These are phyloP conservation scores for Chamaea fasciata DNA, from an alignment of 2,113 vertebrate genomes.

Conservation along the genomic window DNA sequence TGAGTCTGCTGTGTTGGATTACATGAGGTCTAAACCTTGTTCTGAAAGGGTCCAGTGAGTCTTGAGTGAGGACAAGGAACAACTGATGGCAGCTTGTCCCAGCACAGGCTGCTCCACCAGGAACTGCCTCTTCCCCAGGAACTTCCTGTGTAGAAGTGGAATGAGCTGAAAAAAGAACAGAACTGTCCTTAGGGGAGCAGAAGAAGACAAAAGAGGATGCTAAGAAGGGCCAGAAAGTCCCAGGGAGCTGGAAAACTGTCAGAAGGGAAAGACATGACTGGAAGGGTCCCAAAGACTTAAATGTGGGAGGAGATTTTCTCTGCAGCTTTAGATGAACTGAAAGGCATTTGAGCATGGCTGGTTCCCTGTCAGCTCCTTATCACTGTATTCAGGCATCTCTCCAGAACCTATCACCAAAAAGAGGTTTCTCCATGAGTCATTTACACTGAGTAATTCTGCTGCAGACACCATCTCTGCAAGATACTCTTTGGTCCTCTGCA, in stretches of 20 bases:
- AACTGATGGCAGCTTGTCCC: not conserved
- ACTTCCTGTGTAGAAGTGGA: not conserved
- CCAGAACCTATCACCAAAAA: not conserved
- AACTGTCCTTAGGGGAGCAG: not conserved
- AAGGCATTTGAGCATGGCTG: not conserved
- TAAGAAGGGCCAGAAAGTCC: not conserved
- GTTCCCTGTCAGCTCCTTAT: conserved; percentile 11
- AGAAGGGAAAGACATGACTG: not conserved
- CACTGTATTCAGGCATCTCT: not conserved
- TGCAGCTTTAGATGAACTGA: not conserved
- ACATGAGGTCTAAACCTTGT: not conserved
- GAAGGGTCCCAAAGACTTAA: not conserved
- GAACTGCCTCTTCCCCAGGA: not conserved
- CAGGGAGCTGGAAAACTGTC: not conserved
- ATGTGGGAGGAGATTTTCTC: not conserved
- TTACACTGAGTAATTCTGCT: not conserved
- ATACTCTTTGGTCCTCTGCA: not conserved
- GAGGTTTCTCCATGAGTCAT: not conserved
- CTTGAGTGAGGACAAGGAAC: not conserved
- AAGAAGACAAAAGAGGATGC: not conserved
- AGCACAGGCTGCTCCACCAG: not conserved
- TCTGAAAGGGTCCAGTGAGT: not conserved
- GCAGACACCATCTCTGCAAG: not conserved
- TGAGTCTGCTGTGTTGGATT: not conserved
- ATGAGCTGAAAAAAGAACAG: not conserved